phyloP scores from a whole-genome alignment of 1,140 invertebrate species.

The Nasonia longicornis region DNA sequence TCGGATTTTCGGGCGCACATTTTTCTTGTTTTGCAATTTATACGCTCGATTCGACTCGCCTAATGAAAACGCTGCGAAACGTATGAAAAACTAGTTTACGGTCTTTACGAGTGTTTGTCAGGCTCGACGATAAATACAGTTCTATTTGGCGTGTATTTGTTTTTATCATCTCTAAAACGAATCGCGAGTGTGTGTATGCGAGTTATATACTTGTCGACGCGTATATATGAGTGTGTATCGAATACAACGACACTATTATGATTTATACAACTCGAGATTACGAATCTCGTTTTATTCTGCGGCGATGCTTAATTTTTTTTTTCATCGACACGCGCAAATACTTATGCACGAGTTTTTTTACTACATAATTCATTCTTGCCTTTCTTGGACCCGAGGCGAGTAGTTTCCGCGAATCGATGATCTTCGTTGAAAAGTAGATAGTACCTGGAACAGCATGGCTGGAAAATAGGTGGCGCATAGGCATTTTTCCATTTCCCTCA shows the following conservation, averaged over 20 bases:
- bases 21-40: too few relatives aligned
- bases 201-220: not conserved
- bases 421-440: not conserved
- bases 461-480: too few relatives aligned
- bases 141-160: too few relatives aligned
- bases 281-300: constrained; percentile 9
- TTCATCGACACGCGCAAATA: not conserved
- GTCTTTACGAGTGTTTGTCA: too few relatives aligned
- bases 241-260: constrained; percentile 5
- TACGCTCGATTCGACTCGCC: too few relatives aligned
- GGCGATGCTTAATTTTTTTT: too few relatives aligned
- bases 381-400: not conserved
- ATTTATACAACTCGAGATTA: constrained; percentile 11
- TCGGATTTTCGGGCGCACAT: too few relatives aligned
- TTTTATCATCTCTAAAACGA: not conserved
- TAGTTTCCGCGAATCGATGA: not conserved
- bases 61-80: too few relatives aligned
- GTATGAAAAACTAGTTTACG: too few relatives aligned
- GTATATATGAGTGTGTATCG: not conserved
- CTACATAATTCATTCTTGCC: not conserved
- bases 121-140: too few relatives aligned
- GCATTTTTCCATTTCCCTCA: too few relatives aligned
- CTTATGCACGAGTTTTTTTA: too few relatives aligned
- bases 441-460: not conserved
- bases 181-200: not conserved